Conservation (phyloP, 2,888 invertebrate genomes). For the Xestia ashworthii region DNA sequence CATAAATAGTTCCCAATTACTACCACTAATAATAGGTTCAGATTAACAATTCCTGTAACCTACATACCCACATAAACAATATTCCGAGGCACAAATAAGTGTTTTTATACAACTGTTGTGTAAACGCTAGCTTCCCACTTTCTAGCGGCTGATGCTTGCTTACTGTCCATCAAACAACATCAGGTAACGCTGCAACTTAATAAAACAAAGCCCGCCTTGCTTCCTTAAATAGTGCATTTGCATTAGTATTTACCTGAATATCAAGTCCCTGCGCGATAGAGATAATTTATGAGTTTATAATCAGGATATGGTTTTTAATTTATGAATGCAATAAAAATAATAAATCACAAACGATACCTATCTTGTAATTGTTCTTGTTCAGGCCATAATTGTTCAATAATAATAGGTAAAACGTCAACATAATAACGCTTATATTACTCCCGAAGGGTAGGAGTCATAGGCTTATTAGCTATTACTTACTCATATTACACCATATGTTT, state of each 20-base stretch:
- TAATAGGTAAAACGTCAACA: not conserved
- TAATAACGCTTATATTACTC: not conserved
- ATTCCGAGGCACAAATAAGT: slow-evolving; percentile 37
- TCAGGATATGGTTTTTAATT: not conserved
- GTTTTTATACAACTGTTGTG: slow-evolving; percentile 70
- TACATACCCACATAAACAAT: slow-evolving; percentile 57
- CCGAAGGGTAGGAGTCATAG: no score
- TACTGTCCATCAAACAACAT: slow-evolving; percentile 59
- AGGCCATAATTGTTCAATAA: not conserved
- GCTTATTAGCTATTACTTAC: no score
- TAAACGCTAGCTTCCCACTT: slow-evolving; percentile 72
- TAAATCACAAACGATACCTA: slow-evolving; percentile 3
- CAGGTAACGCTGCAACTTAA: slow-evolving; percentile 55
- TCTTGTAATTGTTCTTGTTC: not conserved
- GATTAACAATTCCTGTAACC: slow-evolving; percentile 38
- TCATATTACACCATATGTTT: not conserved
- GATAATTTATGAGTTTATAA: not conserved
- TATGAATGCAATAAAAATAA: not conserved
- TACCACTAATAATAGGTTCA: slow-evolving; percentile 26
- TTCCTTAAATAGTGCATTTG: slow-evolving; percentile 45
- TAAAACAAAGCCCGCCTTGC: slow-evolving; percentile 51
- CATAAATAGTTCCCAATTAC: slow-evolving; percentile 11
- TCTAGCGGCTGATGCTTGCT: slow-evolving; percentile 63
- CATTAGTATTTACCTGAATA: slow-evolving; percentile 6
- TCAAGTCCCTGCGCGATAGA: not conserved